Evolutionary conservation across 2,888 invertebrate genomes (phyloP).

Genomic region (Metacarcinus magister): DNA sequence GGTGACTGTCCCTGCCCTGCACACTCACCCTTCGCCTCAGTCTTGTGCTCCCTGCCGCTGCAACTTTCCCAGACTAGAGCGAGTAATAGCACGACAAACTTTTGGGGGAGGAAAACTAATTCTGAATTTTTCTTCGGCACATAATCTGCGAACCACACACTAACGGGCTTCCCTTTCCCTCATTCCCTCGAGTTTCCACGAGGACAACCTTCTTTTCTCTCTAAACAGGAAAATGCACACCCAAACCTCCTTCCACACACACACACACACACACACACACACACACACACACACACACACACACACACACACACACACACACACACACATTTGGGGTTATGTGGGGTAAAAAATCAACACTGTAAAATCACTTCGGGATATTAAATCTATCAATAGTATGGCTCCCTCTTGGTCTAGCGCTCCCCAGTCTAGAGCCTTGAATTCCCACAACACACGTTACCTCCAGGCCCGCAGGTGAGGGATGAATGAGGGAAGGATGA

Average conservation of each 20-base stretch:
- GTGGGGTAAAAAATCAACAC: not conserved
- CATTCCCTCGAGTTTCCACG: not conserved
- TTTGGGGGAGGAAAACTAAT: not conserved
- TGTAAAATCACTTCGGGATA: conserved; percentile 52
- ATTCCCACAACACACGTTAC: not conserved
- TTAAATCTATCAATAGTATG: conserved; percentile 38
- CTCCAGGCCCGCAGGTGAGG: not conserved
- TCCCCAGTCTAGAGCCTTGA: not conserved
- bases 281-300: not conserved
- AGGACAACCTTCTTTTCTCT: not conserved
- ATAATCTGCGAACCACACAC: not conserved
- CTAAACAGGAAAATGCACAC: not conserved
- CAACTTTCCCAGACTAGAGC: not conserved
- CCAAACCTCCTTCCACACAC: not conserved
- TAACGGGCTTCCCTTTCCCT: not conserved
- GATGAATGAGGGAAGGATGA: not conserved
- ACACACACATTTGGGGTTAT: not conserved
- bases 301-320: conserved; percentile 26
- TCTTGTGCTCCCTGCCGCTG: not conserved
- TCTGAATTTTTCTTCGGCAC: not conserved
- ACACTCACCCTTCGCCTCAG: not conserved
- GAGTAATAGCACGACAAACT: not conserved
- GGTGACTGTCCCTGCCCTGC: not conserved
- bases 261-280: not conserved
- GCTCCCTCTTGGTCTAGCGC: not conserved